Percentiles rank a stretch among this genome's conserved stretches.
Evolutionary conservation across 2,113 vertebrate genomes (phyloP).

Genomic region (Pseudopodoces humilis): DNA sequence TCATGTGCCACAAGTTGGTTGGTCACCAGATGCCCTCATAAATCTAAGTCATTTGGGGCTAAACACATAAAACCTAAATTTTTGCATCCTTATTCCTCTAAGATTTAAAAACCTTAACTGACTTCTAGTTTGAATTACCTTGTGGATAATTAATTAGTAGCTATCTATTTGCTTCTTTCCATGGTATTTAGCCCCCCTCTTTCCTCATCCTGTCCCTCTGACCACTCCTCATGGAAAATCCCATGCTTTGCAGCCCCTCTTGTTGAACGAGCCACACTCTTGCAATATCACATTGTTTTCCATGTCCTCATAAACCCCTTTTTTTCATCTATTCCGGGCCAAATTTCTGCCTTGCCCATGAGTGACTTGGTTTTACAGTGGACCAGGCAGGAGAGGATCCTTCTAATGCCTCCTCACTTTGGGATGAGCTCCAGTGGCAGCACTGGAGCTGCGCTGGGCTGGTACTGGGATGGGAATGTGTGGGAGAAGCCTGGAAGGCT

Average conservation of each 20-base stretch:
- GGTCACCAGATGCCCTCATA: background rate
- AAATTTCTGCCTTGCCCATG: background rate
- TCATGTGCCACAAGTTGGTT: background rate
- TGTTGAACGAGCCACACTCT: background rate
- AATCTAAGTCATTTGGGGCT: background rate
- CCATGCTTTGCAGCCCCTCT: background rate
- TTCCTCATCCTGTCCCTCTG: background rate
- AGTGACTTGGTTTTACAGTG: fast-evolving
- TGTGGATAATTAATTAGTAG: background rate
- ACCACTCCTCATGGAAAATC: background rate
- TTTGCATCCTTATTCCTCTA: background rate
- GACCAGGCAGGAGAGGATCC: background rate
- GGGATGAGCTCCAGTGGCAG: background rate
- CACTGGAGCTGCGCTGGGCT: background rate
- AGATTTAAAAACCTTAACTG: background rate
- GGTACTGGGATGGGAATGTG: background rate
- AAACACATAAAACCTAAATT: background rate
- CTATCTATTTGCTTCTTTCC: background rate
- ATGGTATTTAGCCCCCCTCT: background rate
- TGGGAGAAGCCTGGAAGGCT: background rate
- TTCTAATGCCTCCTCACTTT: fast-evolving
- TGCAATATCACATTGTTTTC: fast-evolving
- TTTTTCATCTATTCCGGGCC: background rate
- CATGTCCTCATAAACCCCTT: background rate
- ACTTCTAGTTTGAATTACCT: background rate